Percentiles rank a stretch among this genome's conserved stretches.
Evolutionary conservation across 2,888 invertebrate genomes (phyloP).

Genomic region (Apodemia duryi): DNA sequence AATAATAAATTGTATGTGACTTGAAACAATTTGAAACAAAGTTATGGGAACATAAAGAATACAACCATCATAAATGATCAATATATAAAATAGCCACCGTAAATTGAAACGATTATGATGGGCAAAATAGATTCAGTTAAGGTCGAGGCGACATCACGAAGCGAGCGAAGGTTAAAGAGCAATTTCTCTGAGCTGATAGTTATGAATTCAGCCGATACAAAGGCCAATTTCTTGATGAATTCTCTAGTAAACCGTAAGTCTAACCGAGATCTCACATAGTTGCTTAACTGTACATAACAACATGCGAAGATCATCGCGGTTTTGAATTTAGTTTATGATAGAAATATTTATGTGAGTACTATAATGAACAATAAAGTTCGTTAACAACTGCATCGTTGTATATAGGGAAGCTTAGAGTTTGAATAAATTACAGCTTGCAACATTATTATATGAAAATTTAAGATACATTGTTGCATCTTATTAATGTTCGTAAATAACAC

Average conservation of each 20-base stretch:
- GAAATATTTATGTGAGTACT: constrained; percentile 4
- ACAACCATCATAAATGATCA: not conserved
- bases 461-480: constrained; percentile 6
- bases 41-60: not conserved
- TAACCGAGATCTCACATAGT: constrained; percentile 23
- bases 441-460: constrained; percentile 8
- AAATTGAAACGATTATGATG: constrained; percentile 77
- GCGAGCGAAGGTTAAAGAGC: constrained; percentile 66
- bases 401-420: not conserved
- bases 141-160: constrained; percentile 74
- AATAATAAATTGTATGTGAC: not conserved
- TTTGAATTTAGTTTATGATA: constrained; percentile 14
- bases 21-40: not conserved
- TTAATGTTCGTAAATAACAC: constrained; percentile 4
- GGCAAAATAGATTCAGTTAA: constrained; percentile 66
- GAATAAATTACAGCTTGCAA: constrained; percentile 1
- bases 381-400: constrained; percentile 4
- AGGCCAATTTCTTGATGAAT: constrained; percentile 66
- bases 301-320: constrained; percentile 9
- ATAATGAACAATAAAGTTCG: constrained; percentile 7
- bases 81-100: constrained; percentile 58
- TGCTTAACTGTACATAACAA: constrained; percentile 16
- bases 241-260: constrained; percentile 24
- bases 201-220: constrained; percentile 68
- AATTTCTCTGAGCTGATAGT: constrained; percentile 56